phyloP scores from a whole-genome alignment of 2,888 invertebrate species.

The Drosophila siamana region DNA sequence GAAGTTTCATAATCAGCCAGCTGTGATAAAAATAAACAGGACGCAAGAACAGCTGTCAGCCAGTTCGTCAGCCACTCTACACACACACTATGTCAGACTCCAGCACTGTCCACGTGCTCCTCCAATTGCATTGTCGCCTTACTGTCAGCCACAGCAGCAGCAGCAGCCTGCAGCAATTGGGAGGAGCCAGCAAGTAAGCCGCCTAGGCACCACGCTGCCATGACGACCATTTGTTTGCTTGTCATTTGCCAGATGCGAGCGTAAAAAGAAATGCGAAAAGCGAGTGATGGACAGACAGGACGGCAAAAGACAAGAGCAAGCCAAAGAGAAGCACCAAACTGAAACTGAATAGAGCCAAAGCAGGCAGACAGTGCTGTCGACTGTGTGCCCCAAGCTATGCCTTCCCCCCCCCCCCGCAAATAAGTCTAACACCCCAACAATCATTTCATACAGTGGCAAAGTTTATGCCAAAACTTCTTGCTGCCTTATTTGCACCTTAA shows the following conservation, averaged over 20 bases:
- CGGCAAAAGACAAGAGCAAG: neutral
- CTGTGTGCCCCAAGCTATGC: too few species aligned
- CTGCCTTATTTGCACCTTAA: too few species aligned
- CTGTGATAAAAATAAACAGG: slow-evolving; percentile 40
- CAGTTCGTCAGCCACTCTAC: slow-evolving; percentile 9
- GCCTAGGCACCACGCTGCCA: slow-evolving; percentile 25
- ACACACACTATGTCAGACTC: neutral
- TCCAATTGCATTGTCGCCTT: slow-evolving; percentile 13
- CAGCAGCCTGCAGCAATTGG: neutral
- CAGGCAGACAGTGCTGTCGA: too few species aligned
- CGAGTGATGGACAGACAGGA: slow-evolving; percentile 7
- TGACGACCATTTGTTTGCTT: slow-evolving; percentile 48
- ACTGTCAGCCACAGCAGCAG: slow-evolving; percentile 6
- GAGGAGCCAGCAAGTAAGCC: neutral
- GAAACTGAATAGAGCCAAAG: too few species aligned
- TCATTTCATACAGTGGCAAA: too few species aligned
- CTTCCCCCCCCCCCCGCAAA: too few species aligned
- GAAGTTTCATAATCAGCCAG: slow-evolving; percentile 49
- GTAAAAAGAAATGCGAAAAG: slow-evolving; percentile 13
- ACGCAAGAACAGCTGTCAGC: slow-evolving; percentile 2
- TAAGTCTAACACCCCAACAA: too few species aligned
- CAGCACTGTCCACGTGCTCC: slow-evolving; percentile 5
- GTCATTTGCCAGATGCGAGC: slow-evolving; percentile 43
- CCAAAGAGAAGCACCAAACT: too few species aligned
- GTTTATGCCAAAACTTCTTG: too few species aligned